Evolutionary conservation across 2,888 invertebrate species (phyloP).

Genomic region (Trachelus tabidus): DNA sequence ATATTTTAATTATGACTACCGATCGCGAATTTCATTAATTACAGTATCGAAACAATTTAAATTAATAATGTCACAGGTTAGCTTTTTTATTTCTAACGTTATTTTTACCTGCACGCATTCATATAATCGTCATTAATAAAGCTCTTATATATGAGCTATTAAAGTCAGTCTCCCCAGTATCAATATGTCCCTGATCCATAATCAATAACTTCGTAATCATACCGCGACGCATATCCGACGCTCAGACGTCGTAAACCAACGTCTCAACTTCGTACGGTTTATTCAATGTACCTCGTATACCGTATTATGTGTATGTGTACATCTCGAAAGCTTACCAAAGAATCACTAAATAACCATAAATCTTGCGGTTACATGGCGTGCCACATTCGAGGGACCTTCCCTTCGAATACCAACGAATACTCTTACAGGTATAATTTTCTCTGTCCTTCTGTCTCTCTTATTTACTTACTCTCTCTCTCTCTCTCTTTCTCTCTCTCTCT

Average conservation of each 20-base stretch:
- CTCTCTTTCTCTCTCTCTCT: background rate
- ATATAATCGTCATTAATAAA: background rate
- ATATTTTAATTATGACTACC: background rate
- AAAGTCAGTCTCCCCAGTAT: background rate
- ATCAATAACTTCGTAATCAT: background rate
- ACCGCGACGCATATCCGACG: background rate
- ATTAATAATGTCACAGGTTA: background rate
- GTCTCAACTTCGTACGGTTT: background rate
- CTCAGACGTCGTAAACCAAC: background rate
- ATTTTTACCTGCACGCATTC: background rate
- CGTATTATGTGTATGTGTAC: background rate
- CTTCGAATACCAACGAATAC: background rate
- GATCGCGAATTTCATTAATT: background rate
- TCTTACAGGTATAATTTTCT: background rate
- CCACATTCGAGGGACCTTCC: background rate
- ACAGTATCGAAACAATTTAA: background rate
- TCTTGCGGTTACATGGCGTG: background rate
- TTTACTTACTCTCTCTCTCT: conserved; percentile 11
- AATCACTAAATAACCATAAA: background rate
- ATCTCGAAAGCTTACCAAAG: background rate
- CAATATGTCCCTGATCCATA: background rate
- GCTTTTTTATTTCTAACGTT: background rate
- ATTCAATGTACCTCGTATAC: background rate
- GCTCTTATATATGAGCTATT: background rate
- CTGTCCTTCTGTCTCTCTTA: background rate